Percentiles rank a stretch among this genome's conserved stretches.
phyloP scores from a whole-genome alignment of 2,113 vertebrate species.

The Phyllostomus discolor region DNA sequence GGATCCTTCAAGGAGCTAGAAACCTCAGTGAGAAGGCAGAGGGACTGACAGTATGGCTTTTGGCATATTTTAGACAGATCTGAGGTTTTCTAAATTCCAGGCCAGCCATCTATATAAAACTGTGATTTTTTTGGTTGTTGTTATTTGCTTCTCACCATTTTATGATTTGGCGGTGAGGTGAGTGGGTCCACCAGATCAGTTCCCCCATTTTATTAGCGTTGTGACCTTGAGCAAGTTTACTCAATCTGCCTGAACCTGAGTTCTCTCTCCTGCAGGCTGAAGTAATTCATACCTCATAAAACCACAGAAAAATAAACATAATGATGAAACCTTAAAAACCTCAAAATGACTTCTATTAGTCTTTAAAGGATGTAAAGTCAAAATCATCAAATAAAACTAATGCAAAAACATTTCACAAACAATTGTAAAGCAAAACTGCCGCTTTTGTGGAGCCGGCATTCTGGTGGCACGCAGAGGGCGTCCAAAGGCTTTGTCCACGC shows the following conservation, averaged over 20 bases:
- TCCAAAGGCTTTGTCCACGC: not conserved
- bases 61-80: not conserved
- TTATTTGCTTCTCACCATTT: not conserved
- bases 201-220: not conserved
- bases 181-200: not conserved
- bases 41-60: not conserved
- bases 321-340: not conserved
- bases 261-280: not conserved
- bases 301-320: not conserved
- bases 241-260: not conserved
- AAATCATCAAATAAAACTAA: not conserved
- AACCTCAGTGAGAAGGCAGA: not conserved
- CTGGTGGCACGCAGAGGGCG: not conserved
- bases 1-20: not conserved
- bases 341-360: not conserved
- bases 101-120: not conserved
- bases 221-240: not conserved
- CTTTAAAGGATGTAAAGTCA: not conserved
- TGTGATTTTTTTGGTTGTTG: not conserved
- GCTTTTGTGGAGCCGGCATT: not conserved
- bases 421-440: not conserved
- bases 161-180: not conserved
- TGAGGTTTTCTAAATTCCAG: not conserved
- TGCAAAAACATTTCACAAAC: not conserved
- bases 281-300: not conserved